These are phyloP conservation scores for Danio tinwini DNA, from an alignment of 2,797 vertebrate species.

Conservation along the genomic window DNA sequence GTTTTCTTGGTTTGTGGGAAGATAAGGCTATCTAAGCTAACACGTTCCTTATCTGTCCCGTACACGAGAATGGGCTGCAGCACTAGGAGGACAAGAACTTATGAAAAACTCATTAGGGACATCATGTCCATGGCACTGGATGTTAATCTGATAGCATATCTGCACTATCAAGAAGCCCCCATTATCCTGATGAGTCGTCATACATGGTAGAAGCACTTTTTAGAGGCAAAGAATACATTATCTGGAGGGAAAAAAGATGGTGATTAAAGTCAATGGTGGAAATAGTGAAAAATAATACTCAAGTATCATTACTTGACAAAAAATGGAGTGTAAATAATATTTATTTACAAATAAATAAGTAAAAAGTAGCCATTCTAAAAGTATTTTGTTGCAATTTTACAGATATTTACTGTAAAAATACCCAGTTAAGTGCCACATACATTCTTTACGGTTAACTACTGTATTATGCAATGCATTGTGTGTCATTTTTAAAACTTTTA, in stretches of 20 bases:
- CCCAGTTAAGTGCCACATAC: too few relatives aligned
- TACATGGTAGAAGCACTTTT: neutral
- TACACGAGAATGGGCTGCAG: neutral
- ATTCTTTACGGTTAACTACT: too few relatives aligned
- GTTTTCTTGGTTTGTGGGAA: constrained; percentile 39
- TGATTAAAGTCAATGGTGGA: neutral
- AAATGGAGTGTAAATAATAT: too few relatives aligned
- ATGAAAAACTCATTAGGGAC: constrained; percentile 9
- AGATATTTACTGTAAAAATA: too few relatives aligned
- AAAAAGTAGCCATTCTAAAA: too few relatives aligned
- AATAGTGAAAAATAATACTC: too few relatives aligned
- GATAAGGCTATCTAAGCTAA: constrained; percentile 55
- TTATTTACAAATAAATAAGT: too few relatives aligned
- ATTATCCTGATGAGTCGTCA: neutral
- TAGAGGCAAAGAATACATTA: neutral
- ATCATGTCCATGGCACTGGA: constrained; percentile 17
- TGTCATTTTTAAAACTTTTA: too few relatives aligned
- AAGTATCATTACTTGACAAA: too few relatives aligned
- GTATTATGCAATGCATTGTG: too few relatives aligned
- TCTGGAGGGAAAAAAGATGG: too few relatives aligned
- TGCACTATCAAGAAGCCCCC: neutral
- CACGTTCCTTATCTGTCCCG: constrained; percentile 52
- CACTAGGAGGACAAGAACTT: neutral
- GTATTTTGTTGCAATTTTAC: too few relatives aligned
- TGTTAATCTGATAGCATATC: constrained; percentile 1